These are phyloP conservation scores for Galemys pyrenaicus DNA, from an alignment of 2,113 vertebrate species.

Conservation along the genomic window DNA sequence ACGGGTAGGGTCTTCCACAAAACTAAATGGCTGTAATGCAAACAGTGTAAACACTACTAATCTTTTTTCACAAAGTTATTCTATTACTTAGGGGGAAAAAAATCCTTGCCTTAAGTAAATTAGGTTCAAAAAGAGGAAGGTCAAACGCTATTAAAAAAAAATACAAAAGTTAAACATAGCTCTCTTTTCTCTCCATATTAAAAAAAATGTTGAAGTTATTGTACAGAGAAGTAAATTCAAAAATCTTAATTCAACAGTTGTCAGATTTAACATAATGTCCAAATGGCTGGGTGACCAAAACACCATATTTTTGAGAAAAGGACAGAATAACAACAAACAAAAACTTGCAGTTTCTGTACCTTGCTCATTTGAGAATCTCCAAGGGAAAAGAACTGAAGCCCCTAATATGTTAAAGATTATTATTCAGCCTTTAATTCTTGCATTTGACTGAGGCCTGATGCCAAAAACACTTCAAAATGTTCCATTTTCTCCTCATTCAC, in stretches of 20 bases:
- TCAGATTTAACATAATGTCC: background rate
- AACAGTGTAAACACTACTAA: background rate
- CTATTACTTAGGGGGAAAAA: background rate
- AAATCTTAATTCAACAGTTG: background rate
- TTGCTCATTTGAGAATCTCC: background rate
- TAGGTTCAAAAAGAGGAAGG: background rate
- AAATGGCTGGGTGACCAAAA: background rate
- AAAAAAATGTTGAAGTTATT: background rate
- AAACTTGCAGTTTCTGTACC: background rate
- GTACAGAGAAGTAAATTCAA: background rate
- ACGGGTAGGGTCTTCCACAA: background rate
- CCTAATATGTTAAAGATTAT: background rate
- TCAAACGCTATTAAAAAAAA: background rate
- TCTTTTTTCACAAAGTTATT: background rate
- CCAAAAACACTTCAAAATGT: background rate
- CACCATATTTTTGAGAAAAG: background rate
- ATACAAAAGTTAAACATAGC: background rate
- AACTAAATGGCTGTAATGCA: background rate
- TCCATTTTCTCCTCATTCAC: constrained; percentile 7
- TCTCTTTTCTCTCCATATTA: background rate
- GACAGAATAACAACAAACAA: background rate
- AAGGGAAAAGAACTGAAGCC: background rate
- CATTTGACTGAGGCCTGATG: background rate
- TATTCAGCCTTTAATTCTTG: background rate
- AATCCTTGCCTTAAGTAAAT: background rate